Evolutionary conservation across 2,113 vertebrate genomes (phyloP).

Genomic region (Salminus brasiliensis): DNA sequence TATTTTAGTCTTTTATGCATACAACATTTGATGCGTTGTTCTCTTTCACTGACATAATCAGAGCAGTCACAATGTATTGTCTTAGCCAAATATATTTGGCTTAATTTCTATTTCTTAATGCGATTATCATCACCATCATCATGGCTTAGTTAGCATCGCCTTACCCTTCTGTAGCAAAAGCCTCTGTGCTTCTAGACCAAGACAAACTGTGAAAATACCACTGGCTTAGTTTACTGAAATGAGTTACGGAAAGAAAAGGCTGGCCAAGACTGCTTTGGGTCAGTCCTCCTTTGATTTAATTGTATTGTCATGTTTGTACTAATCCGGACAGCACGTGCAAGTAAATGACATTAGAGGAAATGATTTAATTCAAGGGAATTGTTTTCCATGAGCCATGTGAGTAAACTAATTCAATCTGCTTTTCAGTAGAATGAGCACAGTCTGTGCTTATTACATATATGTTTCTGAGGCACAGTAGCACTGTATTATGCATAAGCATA

Average conservation of each 20-base stretch:
- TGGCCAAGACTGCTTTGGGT: background rate
- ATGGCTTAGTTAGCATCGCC: too few relatives aligned
- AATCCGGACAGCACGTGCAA: background rate
- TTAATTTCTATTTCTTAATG: background rate
- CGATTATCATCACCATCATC: background rate
- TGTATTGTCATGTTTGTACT: background rate
- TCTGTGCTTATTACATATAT: background rate
- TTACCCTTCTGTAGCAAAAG: background rate
- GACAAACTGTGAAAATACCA: background rate
- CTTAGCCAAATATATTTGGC: background rate
- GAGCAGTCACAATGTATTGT: background rate
- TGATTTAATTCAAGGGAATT: background rate
- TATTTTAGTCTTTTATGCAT: background rate
- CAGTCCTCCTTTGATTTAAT: background rate
- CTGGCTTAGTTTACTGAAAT: background rate
- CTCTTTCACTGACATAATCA: background rate
- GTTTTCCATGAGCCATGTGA: background rate
- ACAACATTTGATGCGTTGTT: too few relatives aligned
- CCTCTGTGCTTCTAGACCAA: background rate
- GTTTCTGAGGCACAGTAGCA: background rate
- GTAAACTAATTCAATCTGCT: background rate
- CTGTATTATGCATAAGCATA: background rate
- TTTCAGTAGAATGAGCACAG: background rate
- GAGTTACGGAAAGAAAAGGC: background rate
- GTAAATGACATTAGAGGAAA: background rate